Base-by-base conservation (phyloP, 2,113 vertebrate genomes). In the Vireo altiloquus region DNA sequence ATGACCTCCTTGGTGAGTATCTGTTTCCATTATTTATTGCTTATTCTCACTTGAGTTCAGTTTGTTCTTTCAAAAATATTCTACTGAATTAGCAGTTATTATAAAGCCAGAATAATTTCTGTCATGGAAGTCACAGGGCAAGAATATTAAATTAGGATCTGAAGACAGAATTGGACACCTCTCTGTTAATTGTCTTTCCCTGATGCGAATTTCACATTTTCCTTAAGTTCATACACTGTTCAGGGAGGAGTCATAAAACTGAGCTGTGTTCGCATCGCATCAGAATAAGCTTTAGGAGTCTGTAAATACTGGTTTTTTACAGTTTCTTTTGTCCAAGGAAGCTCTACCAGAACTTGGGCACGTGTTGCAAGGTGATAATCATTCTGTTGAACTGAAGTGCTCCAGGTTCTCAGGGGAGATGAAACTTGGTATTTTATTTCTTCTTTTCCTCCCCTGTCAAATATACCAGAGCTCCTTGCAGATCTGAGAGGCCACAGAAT, bases 1-100 rank as follows among this genome's bases (percentile, higher is more conserved):
- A 99, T 9, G 99, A 99, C 95, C 97, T 99, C 76, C 97, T 99
- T 85, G 99, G 99, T 99, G 94, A 99, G 98, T 97, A 77, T 40
- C 24, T 54, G 2, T 74, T 77, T 21, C 57, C 13, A 23, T 63
- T 15, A 23, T 61, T n/a, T 17, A 11, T 52, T 11, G 9, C 27
- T 87, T 61, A 5, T 7, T 81, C 27, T 76, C 20, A 11, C 15
- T 76, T 3, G 8, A 54, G 18, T 91, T 77, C 35, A 30, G 37
- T 37, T 87, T 83, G 49, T 25, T 63, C 25, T 69, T 88, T 15
- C 21, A n/a, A 10, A 40, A 66, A 8, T 44, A 6, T 42, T 75
- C 6, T 37, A 7, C 25, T 86, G 54, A 80, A 65, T 52, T 54
- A 70, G 19, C 21, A 60, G 14, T 70, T 28, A 2, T 6, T 39